A percentile compares a stretch with the other conserved stretches of the same genome.
Evolutionary conservation across 2,797 vertebrate species (phyloP).

Genomic region (Bucorvus abyssinicus): DNA sequence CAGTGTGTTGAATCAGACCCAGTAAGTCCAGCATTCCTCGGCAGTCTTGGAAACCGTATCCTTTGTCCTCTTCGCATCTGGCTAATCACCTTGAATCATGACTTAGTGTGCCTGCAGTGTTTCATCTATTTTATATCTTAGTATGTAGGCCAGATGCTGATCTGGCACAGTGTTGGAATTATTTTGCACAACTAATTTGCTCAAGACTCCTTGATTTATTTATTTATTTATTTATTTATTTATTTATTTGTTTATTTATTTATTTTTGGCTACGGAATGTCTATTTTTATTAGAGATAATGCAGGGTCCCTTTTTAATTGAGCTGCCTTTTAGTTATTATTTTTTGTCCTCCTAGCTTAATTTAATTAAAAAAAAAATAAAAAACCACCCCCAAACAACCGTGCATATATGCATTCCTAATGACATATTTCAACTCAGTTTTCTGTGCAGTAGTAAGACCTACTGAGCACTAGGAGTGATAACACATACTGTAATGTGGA

Average conservation of each 20-base stretch:
- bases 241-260: too few relatives aligned
- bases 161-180: not conserved
- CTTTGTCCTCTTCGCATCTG: not conserved
- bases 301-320: not conserved
- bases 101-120: not conserved
- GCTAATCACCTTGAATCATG: not conserved
- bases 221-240: too few relatives aligned
- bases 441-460: not conserved
- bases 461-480: not conserved
- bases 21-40: not conserved
- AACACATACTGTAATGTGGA: not conserved
- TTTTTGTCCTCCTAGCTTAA: not conserved
- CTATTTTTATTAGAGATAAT: not conserved
- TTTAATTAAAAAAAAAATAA: not conserved
- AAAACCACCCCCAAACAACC: not conserved
- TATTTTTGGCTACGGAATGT: rapidly evolving
- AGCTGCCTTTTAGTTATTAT: not conserved
- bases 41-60: not conserved
- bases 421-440: not conserved
- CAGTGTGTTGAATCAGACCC: rapidly evolving
- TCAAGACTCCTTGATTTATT: not conserved
- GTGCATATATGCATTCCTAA: not conserved
- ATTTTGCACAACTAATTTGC: not conserved
- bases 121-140: not conserved
- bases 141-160: not conserved